Evolutionary conservation across 23 tunicate genomes (phyloP).

Genomic region (Halocynthia aurantium): DNA sequence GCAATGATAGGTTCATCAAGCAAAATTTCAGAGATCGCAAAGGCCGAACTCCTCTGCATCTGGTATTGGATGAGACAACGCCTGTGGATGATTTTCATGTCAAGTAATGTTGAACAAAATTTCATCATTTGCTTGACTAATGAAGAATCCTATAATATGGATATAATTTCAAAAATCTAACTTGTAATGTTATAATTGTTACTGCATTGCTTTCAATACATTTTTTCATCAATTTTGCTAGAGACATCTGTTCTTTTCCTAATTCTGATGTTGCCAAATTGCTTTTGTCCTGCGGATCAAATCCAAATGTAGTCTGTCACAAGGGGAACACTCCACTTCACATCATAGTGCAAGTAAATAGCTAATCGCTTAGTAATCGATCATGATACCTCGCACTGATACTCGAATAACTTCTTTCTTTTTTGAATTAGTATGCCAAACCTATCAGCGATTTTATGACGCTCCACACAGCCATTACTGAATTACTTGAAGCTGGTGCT

Average conservation of each 20-base stretch:
- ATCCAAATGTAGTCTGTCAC: constrained; percentile 30
- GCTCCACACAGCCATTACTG: constrained; percentile 49
- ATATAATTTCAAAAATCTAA: too few relatives aligned
- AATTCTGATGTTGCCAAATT: constrained; percentile 53
- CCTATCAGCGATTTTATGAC: constrained; percentile 85
- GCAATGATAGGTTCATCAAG: constrained; percentile 37
- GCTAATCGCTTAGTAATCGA: not conserved
- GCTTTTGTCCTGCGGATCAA: constrained; percentile 52
- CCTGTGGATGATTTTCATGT: constrained; percentile 79
- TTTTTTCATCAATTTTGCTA: constrained; percentile 7
- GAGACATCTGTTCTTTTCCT: constrained; percentile 64
- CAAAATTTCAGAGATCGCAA: constrained; percentile 21
- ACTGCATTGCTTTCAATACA: too few relatives aligned
- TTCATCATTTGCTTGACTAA: too few relatives aligned
- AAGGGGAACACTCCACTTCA: constrained; percentile 70
- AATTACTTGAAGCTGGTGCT: constrained; percentile 66
- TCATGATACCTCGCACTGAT: not conserved
- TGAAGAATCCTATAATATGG: not conserved
- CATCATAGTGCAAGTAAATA: constrained; percentile 56
- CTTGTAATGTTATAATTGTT: too few relatives aligned
- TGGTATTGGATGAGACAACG: constrained; percentile 43
- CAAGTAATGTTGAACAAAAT: constrained; percentile 27
- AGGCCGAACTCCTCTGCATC: constrained; percentile 42
- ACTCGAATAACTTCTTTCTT: not conserved
- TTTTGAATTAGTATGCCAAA: constrained; percentile 47